Evolutionary conservation across 1,140 invertebrate genomes (phyloP).

Genomic region (Psix sp.): DNA sequence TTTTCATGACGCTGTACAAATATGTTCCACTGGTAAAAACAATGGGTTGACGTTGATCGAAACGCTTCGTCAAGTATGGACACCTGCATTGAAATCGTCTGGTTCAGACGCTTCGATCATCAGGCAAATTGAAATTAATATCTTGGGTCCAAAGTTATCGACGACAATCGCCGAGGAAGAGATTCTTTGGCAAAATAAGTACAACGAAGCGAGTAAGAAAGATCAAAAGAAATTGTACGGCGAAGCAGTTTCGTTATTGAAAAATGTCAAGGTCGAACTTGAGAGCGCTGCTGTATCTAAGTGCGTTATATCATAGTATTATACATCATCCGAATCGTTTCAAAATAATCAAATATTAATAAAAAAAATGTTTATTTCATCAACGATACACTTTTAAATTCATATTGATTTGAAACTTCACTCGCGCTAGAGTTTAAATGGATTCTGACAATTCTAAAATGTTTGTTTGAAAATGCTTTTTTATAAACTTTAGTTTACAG

Average conservation of each 20-base stretch:
- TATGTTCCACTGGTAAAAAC: constrained; percentile 67
- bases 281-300: constrained; percentile 68
- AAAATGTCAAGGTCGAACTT: constrained; percentile 67
- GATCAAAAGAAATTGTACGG: constrained; percentile 65
- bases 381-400: too few relatives aligned
- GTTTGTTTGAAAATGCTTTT: too few relatives aligned
- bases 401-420: too few relatives aligned
- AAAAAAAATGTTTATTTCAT: too few relatives aligned
- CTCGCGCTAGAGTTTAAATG: too few relatives aligned
- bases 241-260: constrained; percentile 62
- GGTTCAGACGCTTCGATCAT: constrained; percentile 63
- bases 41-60: constrained; percentile 64
- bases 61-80: constrained; percentile 72
- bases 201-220: constrained; percentile 57
- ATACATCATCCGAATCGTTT: too few relatives aligned
- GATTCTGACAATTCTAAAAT: too few relatives aligned
- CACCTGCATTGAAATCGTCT: constrained; percentile 64
- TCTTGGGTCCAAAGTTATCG: constrained; percentile 63
- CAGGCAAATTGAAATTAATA: constrained; percentile 69
- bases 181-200: constrained; percentile 63
- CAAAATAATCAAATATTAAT: too few relatives aligned
- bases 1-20: constrained; percentile 72
- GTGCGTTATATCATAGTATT: constrained; percentile 55
- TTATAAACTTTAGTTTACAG: too few relatives aligned
- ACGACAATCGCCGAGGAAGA: constrained; percentile 68